Base-by-base conservation (phyloP, 2,113 vertebrate species). In the Microtus richardsoni region DNA sequence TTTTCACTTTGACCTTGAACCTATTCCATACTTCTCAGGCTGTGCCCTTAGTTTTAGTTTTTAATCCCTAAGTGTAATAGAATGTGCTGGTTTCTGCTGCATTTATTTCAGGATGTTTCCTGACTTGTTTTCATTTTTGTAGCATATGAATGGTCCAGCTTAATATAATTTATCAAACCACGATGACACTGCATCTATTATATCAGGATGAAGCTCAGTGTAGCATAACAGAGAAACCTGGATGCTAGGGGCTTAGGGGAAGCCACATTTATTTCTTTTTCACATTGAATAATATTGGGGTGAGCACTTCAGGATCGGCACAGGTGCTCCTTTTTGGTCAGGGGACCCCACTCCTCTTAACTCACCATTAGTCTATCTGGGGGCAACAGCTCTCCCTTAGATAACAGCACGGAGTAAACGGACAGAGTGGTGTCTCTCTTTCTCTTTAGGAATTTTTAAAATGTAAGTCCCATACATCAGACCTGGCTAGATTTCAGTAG, bases 91-190 rank as follows among this genome's bases (percentile, higher is more conserved):
- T 71, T 24, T 90, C 71, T n/a, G 6, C 73, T 86, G 85, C 7
- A 89, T 94, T 96, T 94, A 39, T 88, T 86, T 93, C 58, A 91
- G 87, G 24, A 41, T 62, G 3, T 54, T 96, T 91, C 44, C 39
- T 77, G 54, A 14, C 5, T 36, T 68, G 3, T 24, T 64, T 82
- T 66, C 47, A 5, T 75, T 85, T 91, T 93, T 49, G 33, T 54
- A 87, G 19, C 78, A 36, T n/a, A 62, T 64, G 87, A 91, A 91
- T 11, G 41, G 26, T 62, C 19, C 47, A 96, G 30, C 13, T 88
- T 91, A 86, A 77, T 85, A 78, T 86, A 78, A 89, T 91, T 97
- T 95, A 93, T 78, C 62, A 79, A 93, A 73, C 33, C 82, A 71
- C 44, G 68, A 58, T 19, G 54, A 26, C n/a, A 87, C 62, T 89